phyloP scores from a whole-genome alignment of 2,888 invertebrate species.

The Polydrusus tereticollis region DNA sequence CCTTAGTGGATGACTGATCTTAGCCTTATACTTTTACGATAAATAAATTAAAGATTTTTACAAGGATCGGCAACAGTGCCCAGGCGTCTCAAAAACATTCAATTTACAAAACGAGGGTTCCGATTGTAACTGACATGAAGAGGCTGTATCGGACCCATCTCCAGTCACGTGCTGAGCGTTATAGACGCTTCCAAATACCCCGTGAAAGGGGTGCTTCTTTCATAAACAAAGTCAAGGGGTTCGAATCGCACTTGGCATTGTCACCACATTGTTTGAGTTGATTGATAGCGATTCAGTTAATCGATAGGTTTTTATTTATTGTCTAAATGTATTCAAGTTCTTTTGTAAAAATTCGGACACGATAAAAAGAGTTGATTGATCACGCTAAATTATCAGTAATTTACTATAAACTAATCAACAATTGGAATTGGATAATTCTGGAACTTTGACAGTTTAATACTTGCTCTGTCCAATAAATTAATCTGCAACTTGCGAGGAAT shows the following conservation, averaged over 20 bases:
- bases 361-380: conserved; percentile 47
- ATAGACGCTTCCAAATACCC: conserved; percentile 50
- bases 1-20: too few relatives aligned
- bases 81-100: neutral
- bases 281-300: conserved; percentile 57
- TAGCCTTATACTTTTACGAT: neutral
- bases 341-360: conserved; percentile 25
- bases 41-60: neutral
- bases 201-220: conserved; percentile 51
- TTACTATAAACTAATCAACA: neutral
- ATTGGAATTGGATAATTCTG: too few relatives aligned
- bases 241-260: conserved; percentile 59
- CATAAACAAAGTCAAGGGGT: conserved; percentile 52
- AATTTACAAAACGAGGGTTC: conserved; percentile 32
- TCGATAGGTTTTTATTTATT: conserved; percentile 48
- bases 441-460: too few relatives aligned
- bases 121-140: conserved; percentile 54
- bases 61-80: neutral
- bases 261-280: conserved; percentile 60
- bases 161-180: conserved; percentile 48
- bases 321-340: conserved; percentile 38
- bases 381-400: conserved; percentile 26
- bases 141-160: conserved; percentile 48
- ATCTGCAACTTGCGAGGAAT: too few relatives aligned
- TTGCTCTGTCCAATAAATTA: too few relatives aligned